Percentiles rank a stretch among this genome's conserved stretches.
Evolutionary conservation across 2,113 vertebrate species (phyloP).

Genomic region (Octodon degus): DNA sequence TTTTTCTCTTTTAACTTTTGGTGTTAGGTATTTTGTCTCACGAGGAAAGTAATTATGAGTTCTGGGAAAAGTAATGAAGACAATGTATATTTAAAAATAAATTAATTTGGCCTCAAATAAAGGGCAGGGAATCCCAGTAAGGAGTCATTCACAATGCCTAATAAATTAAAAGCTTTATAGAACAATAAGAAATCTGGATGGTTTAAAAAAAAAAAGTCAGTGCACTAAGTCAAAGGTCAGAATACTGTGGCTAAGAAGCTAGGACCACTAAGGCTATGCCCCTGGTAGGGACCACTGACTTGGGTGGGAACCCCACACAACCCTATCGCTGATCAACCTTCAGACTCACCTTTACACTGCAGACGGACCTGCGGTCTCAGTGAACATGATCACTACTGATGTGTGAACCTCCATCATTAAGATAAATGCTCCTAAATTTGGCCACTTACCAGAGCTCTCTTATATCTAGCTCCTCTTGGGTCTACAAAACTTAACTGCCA

Average conservation of each 20-base stretch:
- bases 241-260: not conserved
- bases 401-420: constrained; percentile 43
- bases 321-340: not conserved
- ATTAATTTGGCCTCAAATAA: not conserved
- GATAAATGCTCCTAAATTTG: constrained; percentile 72
- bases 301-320: not conserved
- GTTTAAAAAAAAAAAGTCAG: not conserved
- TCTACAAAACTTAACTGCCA: constrained; percentile 78
- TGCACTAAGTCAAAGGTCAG: not conserved
- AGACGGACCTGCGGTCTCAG: not conserved
- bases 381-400: not conserved
- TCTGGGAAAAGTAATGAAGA: not conserved
- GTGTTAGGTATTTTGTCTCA: not conserved
- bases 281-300: not conserved
- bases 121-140: not conserved
- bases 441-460: constrained; percentile 75
- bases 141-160: not conserved
- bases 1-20: not conserved
- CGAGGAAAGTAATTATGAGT: not conserved
- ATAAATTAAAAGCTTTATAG: constrained; percentile 13
- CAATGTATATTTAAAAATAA: not conserved
- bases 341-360: not conserved
- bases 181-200: not conserved
- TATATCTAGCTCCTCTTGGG: constrained; percentile 65
- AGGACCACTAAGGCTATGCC: not conserved